Evolutionary conservation across 2,113 vertebrate genomes (phyloP).

Genomic region (Thamnophis sirtalis): DNA sequence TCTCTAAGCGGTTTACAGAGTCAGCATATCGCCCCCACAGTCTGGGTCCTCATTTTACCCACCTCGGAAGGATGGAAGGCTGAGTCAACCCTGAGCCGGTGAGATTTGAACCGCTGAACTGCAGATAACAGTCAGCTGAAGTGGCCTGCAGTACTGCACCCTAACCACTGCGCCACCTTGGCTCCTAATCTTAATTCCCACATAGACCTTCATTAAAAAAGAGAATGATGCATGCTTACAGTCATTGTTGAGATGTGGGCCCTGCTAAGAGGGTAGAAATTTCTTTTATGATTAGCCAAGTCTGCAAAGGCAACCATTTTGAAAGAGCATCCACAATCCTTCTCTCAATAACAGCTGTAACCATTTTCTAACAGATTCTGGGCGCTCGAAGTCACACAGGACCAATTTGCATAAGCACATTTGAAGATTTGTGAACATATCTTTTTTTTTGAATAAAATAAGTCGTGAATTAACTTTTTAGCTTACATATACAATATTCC

Average conservation of each 20-base stretch:
- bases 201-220: neutral
- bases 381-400: neutral
- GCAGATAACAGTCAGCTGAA: too few species aligned
- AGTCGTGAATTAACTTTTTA: neutral
- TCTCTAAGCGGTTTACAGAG: too few species aligned
- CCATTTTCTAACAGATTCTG: neutral
- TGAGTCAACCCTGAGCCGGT: too few species aligned
- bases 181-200: neutral
- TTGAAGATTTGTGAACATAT: neutral
- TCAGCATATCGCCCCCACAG: too few species aligned
- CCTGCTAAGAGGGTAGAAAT: neutral
- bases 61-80: too few species aligned
- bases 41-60: too few species aligned
- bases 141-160: too few species aligned
- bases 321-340: neutral
- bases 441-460: neutral
- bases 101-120: too few species aligned
- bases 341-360: neutral
- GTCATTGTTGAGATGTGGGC: neutral
- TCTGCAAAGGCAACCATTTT: neutral
- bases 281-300: neutral
- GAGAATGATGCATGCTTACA: neutral
- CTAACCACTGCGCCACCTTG: too few species aligned
- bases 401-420: neutral
- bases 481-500: neutral